Base-by-base conservation (phyloP, 2,888 invertebrate species). In the Rotaria macrura region DNA sequence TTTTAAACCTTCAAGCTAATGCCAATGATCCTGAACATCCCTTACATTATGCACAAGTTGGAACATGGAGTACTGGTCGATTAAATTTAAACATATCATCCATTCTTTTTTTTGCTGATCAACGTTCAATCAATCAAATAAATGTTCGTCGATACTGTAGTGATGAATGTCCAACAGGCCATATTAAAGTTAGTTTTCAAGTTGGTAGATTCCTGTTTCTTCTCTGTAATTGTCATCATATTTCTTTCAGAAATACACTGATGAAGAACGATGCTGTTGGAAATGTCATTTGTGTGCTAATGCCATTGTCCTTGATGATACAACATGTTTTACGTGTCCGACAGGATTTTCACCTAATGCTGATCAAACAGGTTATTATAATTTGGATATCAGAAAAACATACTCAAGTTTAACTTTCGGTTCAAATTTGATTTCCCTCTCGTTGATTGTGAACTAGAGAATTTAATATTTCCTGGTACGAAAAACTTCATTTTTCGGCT, bases 1-100 rank as follows among this genome's bases (percentile, higher is more conserved):
- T 95, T 87, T 93, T 95, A 92, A 94, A 94, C 90, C 94, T 93
- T 90, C 93, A 94, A 89, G 91, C 91, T 86, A 89, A 91, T 85
- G 88, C 90, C 2, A 91, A 92, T 87, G 34, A 40, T 25, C 86
- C 87, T 4, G 47, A 88, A 72, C 89, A 88, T 1, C 88, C 88
- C 52, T 92, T 92, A 10, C 92, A 91, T n/a, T 94, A 93, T 89
- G 93, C 92, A 83, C 93, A 93, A 88, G 93, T 94, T 84, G 94
- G 94, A 2, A 92, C 92, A 84, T 94, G 94, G 94, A 93, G 93
- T 88, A 93, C 93, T 88, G 93, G 93, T 0, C 25, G 23, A 43
- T 79, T 79, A 79, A 43, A 1, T 43, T 14, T 79, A 10, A 79
- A 91, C 90, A 84, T 90, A 93, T 87, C 90, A 88, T 38, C 92